A percentile compares a stretch with the other conserved stretches of the same genome.
These are phyloP conservation scores for Heliconius eleuchia DNA, from an alignment of 1,140 invertebrate genomes.

Conservation along the genomic window DNA sequence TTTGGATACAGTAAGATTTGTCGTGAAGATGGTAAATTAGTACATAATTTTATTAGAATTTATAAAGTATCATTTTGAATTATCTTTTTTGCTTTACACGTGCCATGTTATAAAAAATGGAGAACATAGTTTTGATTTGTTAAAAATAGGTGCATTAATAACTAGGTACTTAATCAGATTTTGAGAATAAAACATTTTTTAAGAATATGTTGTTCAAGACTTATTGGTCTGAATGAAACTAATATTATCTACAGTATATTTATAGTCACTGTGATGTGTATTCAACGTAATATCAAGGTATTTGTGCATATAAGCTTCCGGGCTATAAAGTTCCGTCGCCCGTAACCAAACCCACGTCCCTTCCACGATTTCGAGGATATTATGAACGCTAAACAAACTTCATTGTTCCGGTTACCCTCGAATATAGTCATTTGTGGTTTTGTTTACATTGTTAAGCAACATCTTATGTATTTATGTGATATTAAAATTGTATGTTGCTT, in stretches of 20 bases:
- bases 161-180: too few species aligned
- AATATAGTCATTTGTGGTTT: neutral
- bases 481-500: too few species aligned
- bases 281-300: neutral
- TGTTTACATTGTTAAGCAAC: constrained; percentile 1
- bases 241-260: neutral
- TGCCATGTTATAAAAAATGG: too few species aligned
- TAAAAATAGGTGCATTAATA: too few species aligned
- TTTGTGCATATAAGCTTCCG: neutral
- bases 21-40: neutral
- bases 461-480: neutral
- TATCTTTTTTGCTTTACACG: too few species aligned
- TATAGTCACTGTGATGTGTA: neutral
- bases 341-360: neutral
- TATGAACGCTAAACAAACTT: constrained; percentile 1
- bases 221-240: neutral
- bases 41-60: neutral
- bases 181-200: too few species aligned
- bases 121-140: too few species aligned
- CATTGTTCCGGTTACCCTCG: neutral
- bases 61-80: too few species aligned
- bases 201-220: too few species aligned
- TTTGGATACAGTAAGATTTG: neutral
- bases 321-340: neutral
- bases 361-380: neutral